phyloP scores from a whole-genome alignment of 1,140 invertebrate genomes.

The Diploscapter pachys region DNA sequence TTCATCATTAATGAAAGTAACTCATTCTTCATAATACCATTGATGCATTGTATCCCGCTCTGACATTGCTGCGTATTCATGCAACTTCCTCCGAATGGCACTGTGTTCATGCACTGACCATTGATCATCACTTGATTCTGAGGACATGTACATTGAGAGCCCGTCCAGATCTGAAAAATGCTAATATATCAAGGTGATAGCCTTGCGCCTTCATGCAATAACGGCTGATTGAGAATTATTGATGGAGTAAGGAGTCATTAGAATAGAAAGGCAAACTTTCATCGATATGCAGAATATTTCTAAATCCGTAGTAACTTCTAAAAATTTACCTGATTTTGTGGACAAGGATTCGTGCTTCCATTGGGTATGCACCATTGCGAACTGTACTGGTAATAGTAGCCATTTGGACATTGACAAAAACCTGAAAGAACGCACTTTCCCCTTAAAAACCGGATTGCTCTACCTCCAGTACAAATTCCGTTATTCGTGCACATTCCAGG shows the following conservation, averaged over 20 bases:
- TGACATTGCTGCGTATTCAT: conserved; percentile 12
- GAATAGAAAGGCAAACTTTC: conserved; percentile 1
- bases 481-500: conserved; percentile 12
- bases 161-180: no score
- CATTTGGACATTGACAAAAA: conserved; percentile 7
- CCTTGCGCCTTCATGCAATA: background rate
- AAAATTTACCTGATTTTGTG: background rate
- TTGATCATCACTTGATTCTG: conserved; percentile 1
- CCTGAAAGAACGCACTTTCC: background rate
- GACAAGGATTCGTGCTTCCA: conserved; percentile 12
- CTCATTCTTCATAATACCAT: background rate
- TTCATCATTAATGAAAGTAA: no score
- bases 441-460: conserved; percentile 4
- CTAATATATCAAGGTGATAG: background rate
- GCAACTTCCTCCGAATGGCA: conserved; percentile 1
- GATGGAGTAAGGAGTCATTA: no score
- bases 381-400: conserved; percentile 5
- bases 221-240: background rate
- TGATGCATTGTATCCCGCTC: conserved; percentile 15
- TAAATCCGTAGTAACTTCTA: no score
- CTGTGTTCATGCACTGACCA: conserved; percentile 8
- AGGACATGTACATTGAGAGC: no score
- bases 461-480: conserved; percentile 11
- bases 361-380: conserved; percentile 17
- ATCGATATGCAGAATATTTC: background rate